These are phyloP conservation scores for Reinhardtius hippoglossoides DNA, from an alignment of 2,113 vertebrate species.

Conservation along the genomic window DNA sequence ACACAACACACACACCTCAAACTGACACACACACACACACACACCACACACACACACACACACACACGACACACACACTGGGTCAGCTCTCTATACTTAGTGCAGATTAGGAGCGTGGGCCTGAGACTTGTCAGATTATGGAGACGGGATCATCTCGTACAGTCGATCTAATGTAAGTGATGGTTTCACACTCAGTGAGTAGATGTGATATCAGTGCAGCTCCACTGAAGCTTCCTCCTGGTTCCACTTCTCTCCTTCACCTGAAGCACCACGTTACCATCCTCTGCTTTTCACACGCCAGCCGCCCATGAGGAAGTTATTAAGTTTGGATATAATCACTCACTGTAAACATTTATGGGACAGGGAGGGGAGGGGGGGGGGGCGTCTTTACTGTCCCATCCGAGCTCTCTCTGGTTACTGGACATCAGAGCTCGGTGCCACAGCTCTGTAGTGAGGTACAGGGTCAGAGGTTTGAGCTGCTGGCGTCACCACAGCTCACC, in stretches of 20 bases:
- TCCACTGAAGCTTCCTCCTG: too few species aligned
- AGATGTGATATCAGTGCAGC: too few species aligned
- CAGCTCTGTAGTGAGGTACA: constrained; percentile 26
- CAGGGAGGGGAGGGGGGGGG: not conserved
- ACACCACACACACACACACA: constrained; percentile 1
- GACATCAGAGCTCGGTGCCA: not conserved
- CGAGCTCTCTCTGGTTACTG: too few species aligned
- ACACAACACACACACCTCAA: not conserved
- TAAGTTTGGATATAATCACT: not conserved
- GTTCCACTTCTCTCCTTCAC: too few species aligned
- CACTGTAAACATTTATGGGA: not conserved
- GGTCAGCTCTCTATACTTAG: constrained; percentile 57
- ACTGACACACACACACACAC: not conserved
- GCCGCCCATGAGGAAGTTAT: too few species aligned
- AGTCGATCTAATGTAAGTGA: not conserved
- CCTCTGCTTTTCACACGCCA: too few species aligned
- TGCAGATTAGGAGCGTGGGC: constrained; percentile 46
- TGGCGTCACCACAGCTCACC: constrained; percentile 19
- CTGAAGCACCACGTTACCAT: too few species aligned
- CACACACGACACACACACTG: constrained; percentile 32
- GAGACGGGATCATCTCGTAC: constrained; percentile 17
- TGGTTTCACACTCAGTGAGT: too few species aligned
- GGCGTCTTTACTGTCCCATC: not conserved
- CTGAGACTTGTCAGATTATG: constrained; percentile 39
- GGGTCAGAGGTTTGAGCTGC: constrained; percentile 40